Conservation (phyloP, 1,140 invertebrate species). For the Magallana angulata region DNA sequence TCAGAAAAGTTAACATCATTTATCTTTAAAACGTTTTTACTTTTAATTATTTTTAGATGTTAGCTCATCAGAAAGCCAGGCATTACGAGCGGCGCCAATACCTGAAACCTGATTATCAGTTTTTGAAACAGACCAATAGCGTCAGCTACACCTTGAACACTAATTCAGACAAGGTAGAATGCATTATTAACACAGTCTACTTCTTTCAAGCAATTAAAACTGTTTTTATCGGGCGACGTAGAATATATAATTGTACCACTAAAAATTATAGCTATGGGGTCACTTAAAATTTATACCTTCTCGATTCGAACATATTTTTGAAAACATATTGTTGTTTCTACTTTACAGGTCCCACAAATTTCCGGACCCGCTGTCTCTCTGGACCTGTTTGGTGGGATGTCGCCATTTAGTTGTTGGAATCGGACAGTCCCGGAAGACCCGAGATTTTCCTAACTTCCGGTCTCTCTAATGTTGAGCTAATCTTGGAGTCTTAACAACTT, state of each 20-base stretch:
- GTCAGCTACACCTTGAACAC: too few species aligned
- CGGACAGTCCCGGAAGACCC: neutral
- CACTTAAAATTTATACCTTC: too few species aligned
- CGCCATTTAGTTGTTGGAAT: neutral
- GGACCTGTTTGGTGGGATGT: slow-evolving; percentile 5
- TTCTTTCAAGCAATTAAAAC: too few species aligned
- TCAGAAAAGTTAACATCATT: too few species aligned
- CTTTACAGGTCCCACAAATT: neutral
- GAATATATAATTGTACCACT: neutral
- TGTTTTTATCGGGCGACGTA: neutral
- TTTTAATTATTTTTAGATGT: neutral
- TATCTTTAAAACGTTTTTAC: too few species aligned
- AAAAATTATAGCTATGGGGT: neutral
- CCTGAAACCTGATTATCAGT: neutral
- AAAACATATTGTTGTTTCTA: neutral
- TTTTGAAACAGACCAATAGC: neutral
- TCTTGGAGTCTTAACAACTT: too few species aligned
- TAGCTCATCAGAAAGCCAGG: neutral
- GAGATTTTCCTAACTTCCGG: neutral
- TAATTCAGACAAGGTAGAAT: too few species aligned
- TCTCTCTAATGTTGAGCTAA: neutral
- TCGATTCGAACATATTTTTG: too few species aligned
- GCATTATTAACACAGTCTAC: too few species aligned
- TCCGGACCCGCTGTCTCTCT: neutral
- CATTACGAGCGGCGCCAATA: neutral